A percentile compares a stretch with the other conserved stretches of the same genome.
These are phyloP conservation scores for Thripadectes ignobilis DNA, from an alignment of 2,797 vertebrate genomes.

Conservation along the genomic window DNA sequence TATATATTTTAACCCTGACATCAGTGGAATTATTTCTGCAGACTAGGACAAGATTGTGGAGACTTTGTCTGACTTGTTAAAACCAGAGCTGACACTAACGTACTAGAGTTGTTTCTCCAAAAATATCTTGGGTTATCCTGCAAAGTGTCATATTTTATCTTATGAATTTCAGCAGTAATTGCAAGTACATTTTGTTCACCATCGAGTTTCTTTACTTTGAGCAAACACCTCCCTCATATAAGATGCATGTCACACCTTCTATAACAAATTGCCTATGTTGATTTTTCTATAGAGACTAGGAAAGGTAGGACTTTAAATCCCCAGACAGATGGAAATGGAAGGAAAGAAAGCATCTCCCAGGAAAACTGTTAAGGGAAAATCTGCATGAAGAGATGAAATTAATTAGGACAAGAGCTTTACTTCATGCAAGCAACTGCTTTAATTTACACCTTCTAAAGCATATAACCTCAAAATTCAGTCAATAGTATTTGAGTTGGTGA, in stretches of 20 bases:
- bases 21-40: neutral
- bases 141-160: neutral
- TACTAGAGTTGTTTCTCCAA: neutral
- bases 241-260: neutral
- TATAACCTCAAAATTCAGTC: neutral
- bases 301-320: neutral
- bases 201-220: neutral
- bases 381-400: neutral
- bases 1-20: neutral
- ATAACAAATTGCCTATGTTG: neutral
- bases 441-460: neutral
- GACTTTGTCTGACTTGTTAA: neutral
- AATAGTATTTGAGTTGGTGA: neutral
- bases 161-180: neutral
- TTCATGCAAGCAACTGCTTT: neutral
- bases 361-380: constrained; percentile 4
- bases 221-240: neutral
- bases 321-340: neutral
- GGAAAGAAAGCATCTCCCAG: neutral
- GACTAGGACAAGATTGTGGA: neutral
- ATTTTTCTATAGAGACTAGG: neutral
- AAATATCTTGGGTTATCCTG: neutral
- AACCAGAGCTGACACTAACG: neutral
- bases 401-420: neutral
- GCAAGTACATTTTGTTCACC: neutral